These are phyloP conservation scores for Eudemis profundana DNA, from an alignment of 2,888 invertebrate genomes.

Conservation along the genomic window DNA sequence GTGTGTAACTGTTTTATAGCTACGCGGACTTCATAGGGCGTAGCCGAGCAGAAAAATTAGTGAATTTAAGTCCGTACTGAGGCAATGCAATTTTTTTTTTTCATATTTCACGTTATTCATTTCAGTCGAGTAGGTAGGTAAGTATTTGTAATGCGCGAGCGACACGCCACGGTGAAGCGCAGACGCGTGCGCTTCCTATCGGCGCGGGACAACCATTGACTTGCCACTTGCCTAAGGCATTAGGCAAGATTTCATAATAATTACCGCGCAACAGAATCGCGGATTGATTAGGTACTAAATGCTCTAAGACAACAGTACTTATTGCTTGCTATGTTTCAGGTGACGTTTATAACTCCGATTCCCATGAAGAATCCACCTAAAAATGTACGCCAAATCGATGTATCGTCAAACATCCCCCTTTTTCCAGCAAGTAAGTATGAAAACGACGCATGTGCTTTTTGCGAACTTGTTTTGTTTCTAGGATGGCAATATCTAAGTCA, in stretches of 20 bases:
- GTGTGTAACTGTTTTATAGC: conserved; percentile 47
- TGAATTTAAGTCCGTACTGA: not conserved
- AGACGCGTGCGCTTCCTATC: no score
- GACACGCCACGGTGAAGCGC: no score
- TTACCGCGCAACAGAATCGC: no score
- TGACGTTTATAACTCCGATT: conserved; percentile 59
- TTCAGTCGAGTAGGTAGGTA: no score
- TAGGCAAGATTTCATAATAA: not conserved
- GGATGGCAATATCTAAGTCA: no score
- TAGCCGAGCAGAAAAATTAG: not conserved
- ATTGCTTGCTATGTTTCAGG: conserved; percentile 49
- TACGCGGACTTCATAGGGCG: not conserved
- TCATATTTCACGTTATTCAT: no score
- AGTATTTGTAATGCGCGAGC: no score
- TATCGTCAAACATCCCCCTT: conserved; percentile 51
- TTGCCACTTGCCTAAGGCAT: no score
- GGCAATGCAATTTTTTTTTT: conserved; percentile 1
- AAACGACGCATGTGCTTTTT: no score
- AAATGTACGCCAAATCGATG: conserved; percentile 58
- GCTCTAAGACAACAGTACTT: not conserved
- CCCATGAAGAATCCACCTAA: conserved; percentile 51
- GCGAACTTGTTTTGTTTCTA: no score
- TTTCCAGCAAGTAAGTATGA: conserved; percentile 50
- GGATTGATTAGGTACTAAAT: no score
- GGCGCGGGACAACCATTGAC: no score